Evolutionary conservation across 2,888 invertebrate species (phyloP).

Genomic region (Scaptomyza reducta): DNA sequence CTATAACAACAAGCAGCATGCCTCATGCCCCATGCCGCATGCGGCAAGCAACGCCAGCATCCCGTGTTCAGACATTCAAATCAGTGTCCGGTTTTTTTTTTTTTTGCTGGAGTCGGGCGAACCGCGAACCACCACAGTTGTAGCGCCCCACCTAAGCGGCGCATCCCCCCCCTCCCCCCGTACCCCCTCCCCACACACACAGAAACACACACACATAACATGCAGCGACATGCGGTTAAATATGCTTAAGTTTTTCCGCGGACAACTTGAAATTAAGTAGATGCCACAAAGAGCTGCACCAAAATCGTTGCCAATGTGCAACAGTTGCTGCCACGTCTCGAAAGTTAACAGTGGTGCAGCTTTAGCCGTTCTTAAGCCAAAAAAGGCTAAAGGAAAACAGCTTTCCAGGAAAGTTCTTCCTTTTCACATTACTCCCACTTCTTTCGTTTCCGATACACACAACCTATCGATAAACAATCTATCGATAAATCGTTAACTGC

Average conservation of each 20-base stretch:
- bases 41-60: conserved; percentile 32
- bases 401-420: too few species aligned
- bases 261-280: conserved; percentile 78
- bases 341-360: background rate
- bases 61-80: conserved; percentile 68
- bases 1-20: background rate
- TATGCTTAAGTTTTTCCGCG: conserved; percentile 73
- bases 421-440: too few species aligned
- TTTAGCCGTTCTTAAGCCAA: conserved; percentile 1
- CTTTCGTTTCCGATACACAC: too few species aligned
- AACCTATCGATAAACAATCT: too few species aligned
- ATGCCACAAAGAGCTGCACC: conserved; percentile 59
- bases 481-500: too few species aligned
- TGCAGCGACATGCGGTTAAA: conserved; percentile 79
- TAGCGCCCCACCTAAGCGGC: conserved; percentile 16
- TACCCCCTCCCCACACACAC: conserved; percentile 32
- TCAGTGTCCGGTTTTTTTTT: conserved; percentile 55
- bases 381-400: too few species aligned
- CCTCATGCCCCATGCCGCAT: conserved; percentile 3
- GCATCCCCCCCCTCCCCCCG: conserved; percentile 39
- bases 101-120: conserved; percentile 22
- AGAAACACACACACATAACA: conserved; percentile 50
- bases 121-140: conserved; percentile 39
- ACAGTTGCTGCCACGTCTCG: conserved; percentile 42
- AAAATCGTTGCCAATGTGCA: conserved; percentile 51